Evolutionary conservation across 2,888 invertebrate species (phyloP).

Genomic region (Chalcosyrphus nemorum): DNA sequence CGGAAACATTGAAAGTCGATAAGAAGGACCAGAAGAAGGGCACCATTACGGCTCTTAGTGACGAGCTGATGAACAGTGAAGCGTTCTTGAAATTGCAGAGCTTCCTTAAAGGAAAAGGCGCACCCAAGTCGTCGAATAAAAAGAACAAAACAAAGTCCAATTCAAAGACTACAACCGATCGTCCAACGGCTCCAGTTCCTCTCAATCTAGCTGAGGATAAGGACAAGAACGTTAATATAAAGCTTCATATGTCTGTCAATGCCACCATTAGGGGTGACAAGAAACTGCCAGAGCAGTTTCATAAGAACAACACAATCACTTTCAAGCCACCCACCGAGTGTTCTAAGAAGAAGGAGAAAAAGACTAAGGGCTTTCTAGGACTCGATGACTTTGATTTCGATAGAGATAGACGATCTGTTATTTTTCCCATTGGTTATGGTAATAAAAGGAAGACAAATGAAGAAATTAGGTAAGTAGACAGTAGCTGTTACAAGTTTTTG

Average conservation of each 20-base stretch:
- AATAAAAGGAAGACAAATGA: conserved; percentile 15
- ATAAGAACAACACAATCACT: conserved; percentile 40
- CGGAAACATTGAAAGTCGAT: not conserved
- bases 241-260: conserved; percentile 78
- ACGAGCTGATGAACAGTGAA: conserved; percentile 73
- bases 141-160: not conserved
- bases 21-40: conserved; percentile 29
- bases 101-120: conserved; percentile 64
- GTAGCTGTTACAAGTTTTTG: too few species aligned
- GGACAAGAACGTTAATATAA: conserved; percentile 74
- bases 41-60: conserved; percentile 44
- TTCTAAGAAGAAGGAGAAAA: not conserved
- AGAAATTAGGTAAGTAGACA: conserved; percentile 43
- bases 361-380: not conserved
- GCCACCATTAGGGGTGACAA: conserved; percentile 77
- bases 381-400: conserved; percentile 1
- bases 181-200: not conserved
- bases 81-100: conserved; percentile 73
- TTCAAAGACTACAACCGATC: conserved; percentile 4
- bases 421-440: conserved; percentile 33
- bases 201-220: conserved; percentile 36
- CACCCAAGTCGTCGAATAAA: not conserved
- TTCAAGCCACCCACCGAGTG: conserved; percentile 8
- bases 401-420: conserved; percentile 24
- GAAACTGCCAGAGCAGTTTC: conserved; percentile 44